These are phyloP conservation scores for Cariama cristata DNA, from an alignment of 2,113 vertebrate species.

Conservation along the genomic window DNA sequence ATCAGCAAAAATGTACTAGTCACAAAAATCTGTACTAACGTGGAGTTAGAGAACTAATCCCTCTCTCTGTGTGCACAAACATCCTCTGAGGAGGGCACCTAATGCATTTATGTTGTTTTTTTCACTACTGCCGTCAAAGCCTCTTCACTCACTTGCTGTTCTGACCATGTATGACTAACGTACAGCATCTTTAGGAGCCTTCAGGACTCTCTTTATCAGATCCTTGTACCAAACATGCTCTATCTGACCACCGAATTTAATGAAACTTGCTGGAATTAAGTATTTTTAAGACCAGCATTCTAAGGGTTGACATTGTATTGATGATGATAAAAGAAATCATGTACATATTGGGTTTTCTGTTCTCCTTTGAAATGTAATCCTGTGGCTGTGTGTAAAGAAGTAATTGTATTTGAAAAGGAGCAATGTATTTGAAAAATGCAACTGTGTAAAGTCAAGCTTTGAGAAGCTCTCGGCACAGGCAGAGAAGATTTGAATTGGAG, in stretches of 20 bases:
- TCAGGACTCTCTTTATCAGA: not conserved
- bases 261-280: not conserved
- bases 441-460: not conserved
- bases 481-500: not conserved
- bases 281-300: not conserved
- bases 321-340: conserved; percentile 22
- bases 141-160: not conserved
- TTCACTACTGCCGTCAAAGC: not conserved
- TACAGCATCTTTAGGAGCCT: not conserved
- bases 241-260: not conserved
- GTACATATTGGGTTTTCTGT: not conserved
- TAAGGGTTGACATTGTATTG: not conserved
- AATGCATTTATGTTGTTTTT: not conserved
- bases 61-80: not conserved
- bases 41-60: not conserved
- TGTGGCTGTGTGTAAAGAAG: conserved; percentile 21
- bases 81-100: not conserved
- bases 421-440: too few species aligned
- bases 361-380: conserved; percentile 35
- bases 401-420: conserved; percentile 23
- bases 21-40: not conserved
- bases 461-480: not conserved
- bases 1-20: not conserved
- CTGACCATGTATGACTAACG: not conserved
- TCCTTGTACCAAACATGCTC: not conserved